Base-by-base conservation (phyloP, 1,140 invertebrate species). In the Ceratina calcarata region DNA sequence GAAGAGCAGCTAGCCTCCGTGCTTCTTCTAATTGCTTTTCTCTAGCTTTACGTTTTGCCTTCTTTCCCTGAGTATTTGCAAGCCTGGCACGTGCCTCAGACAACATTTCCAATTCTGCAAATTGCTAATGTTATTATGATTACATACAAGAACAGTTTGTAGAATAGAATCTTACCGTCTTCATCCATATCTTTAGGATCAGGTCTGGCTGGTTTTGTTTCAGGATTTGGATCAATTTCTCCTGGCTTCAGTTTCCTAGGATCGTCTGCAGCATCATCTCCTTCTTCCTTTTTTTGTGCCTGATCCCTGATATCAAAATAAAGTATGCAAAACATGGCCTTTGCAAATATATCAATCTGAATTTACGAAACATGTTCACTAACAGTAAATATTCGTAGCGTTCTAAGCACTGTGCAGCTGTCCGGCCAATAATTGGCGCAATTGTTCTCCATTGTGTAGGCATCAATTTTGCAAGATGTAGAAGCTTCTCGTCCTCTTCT, bases 171-270 rank as follows among this genome's bases (percentile, higher is more conserved):
- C 20, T 83, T 91, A 98, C 97, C 98, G 95, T 99, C 99, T 95
- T 99, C 99, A 94, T 99, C 99, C 99, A 99, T 99, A 91, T 99
- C 99, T 88, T 99, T 98, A n/a, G 99, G 99, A 94, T 99, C 99
- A 18, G 99, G 99, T 73, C 99, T 94, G 0, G 99, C 99, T 37
- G 99, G 99, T 93, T 99, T 99, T 16, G 99, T 99, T 93, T 99
- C 99, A 24, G 99, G 99, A 94, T 99, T 99, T 0, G 99, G 99
- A 94, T 99, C 99, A 91, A 99, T 99, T 94, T 99, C 99, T 65
- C 99, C 99, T 2, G 99, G 98, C 91, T 99, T 99, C 0, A 99
- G 93, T 91, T 99, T 99, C 22, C 99, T 94, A 0, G 99, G 98
- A 93, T 99, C 99, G 92, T 98, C 97, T 65, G 95, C 95, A 72